phyloP scores from a whole-genome alignment of 2,888 invertebrate genomes.

The Eupithecia insigniata region DNA sequence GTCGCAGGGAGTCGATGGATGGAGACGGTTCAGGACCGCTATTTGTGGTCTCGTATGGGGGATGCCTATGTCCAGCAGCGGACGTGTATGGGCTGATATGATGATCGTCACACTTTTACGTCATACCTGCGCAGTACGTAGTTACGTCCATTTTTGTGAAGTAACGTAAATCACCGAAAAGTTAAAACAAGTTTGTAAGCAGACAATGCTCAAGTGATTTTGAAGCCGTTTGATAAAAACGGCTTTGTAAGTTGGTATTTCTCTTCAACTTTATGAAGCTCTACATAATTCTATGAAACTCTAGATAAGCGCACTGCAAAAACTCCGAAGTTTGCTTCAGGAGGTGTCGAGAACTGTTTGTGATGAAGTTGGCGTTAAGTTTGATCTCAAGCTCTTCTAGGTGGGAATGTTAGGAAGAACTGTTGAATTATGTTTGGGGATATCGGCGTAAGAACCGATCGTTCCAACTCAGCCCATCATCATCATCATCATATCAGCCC shows the following conservation, averaged over 20 bases:
- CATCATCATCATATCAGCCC: no score
- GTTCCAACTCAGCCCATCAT: no score
- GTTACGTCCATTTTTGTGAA: neutral
- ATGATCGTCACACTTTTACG: neutral
- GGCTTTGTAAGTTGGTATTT: neutral
- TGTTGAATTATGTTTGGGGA: no score
- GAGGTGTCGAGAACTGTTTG: neutral
- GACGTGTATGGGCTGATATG: no score
- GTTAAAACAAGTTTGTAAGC: neutral
- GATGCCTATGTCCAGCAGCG: no score
- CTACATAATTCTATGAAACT: conserved; percentile 4
- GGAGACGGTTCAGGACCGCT: no score
- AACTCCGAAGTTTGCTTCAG: neutral
- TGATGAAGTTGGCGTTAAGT: neutral
- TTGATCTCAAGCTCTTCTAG: neutral
- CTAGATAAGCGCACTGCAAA: neutral
- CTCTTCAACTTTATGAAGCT: neutral
- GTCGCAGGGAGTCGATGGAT: no score
- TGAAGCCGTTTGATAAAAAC: neutral
- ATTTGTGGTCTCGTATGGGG: no score
- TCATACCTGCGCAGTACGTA: neutral
- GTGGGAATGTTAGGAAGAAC: neutral
- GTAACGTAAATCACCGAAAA: neutral
- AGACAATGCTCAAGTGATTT: conserved; percentile 2
- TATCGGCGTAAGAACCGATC: no score